Base-by-base conservation (phyloP, 1,140 invertebrate species). In the Cotesia chilonis region DNA sequence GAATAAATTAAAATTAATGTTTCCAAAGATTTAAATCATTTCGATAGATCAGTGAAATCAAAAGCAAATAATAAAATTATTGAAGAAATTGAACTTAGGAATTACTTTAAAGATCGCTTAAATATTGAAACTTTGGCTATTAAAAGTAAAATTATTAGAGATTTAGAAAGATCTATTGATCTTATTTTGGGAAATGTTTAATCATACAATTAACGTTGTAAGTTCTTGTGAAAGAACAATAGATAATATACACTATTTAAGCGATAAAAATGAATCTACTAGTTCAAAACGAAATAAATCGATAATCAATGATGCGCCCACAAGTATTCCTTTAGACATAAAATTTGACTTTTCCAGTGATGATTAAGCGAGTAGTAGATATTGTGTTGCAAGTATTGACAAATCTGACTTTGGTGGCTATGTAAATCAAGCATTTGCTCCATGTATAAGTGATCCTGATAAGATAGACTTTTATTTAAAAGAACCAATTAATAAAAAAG, bases 391-490 rank as follows among this genome's bases (percentile, higher is more conserved):
- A 28, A 41, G 59, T 66, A 51, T 69, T 36, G 20, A 28, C 51
- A 47, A 65, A 9, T 20, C 54, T 20, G 73, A 72, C 6, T 10
- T 6, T 47, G 2, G 10, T 59, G 73, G 75, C 4, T 87, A 84
- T 64, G 77, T 83, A 3, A 87, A 87, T 71, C 77, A 72, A 0
- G 85, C 77, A 2, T 87, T 85, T 63, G 75, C 80, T 0, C 84
- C 80, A 0, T 79, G 82, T 0, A 69, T 74, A 1, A 76, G 77
- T 37, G 82, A 86, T 75, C 82, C 85, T 0, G 82, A 85, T 10
- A 76, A 78, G 4, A 20, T 85, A 14, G 78, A 85, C 14, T 85
- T 87, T 37, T 75, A 83, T 68, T 73, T 79, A 20, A 64, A 52
- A 6, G 74, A 73, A 67, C 68, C 72, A 4, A 59, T 71, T 28